Conservation (phyloP, 2,888 invertebrate species). For the Diarsia rubi region DNA sequence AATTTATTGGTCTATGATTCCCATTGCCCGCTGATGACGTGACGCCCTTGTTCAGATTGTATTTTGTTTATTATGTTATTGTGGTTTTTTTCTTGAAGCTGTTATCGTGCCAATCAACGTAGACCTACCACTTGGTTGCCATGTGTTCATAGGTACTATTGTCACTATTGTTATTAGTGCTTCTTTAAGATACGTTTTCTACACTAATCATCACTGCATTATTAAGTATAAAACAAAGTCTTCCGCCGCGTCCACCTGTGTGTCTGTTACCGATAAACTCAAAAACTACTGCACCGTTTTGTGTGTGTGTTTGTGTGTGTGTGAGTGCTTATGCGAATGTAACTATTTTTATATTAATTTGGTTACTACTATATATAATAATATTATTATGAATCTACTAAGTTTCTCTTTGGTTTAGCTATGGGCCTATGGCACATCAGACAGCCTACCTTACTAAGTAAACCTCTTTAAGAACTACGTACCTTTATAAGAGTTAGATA, state of each 20-base stretch:
- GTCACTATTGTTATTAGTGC: constrained; percentile 3
- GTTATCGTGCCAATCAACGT: not conserved
- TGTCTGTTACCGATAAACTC: too few relatives aligned
- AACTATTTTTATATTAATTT: not conserved
- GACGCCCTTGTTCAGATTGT: too few relatives aligned
- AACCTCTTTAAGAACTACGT: not conserved
- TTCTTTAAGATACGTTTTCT: not conserved
- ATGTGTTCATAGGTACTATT: constrained; percentile 9
- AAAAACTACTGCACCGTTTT: too few relatives aligned
- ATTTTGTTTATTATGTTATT: not conserved
- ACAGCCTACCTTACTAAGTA: not conserved
- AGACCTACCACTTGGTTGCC: constrained; percentile 2
- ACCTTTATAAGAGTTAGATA: not conserved
- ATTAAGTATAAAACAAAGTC: too few relatives aligned
- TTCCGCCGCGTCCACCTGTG: too few relatives aligned
- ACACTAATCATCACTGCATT: too few relatives aligned
- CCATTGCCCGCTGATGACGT: not conserved
- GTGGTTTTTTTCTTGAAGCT: not conserved
- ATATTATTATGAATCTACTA: too few relatives aligned
- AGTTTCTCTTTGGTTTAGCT: not conserved
- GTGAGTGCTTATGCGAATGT: not conserved
- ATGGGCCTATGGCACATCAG: too few relatives aligned
- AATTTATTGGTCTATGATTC: not conserved
- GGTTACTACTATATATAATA: not conserved
- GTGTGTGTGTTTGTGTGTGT: too few relatives aligned